Evolutionary conservation across 53 echinoderm and acorn worm genomes (phyloP), one percentile per base, ranked within the genome.

Genomic region (Stichopus horrens): DNA sequence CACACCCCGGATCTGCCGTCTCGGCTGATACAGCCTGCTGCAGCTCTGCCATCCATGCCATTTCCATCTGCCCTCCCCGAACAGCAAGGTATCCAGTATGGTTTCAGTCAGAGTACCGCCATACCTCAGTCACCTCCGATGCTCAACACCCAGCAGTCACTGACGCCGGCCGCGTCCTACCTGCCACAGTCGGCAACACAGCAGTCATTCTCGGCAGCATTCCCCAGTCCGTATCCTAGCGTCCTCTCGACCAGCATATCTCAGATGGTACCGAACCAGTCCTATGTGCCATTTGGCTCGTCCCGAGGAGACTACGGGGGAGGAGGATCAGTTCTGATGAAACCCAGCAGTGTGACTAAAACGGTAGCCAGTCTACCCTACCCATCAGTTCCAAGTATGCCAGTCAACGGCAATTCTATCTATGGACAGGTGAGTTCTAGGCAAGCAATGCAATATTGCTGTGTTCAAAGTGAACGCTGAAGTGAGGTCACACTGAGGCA

Each of bases 351-450:
- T 37, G 91, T 89, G 4, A 90, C 95, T 7, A 95, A 95, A 79
- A 91, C 95, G 19, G 92, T 90, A 37, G 74, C 95, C 14, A 93
- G 90, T 89, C 57, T 91, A 21, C 87, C 91, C 6, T 95, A 86
- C 68, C 91, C 91, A 58, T 89, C 89, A 6, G 90, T 93, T 20
- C 66, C 90, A 21, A 92, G 88, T 77, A 91, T 92, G 87, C 84
- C 91, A 75, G 89, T 94, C 71, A 89, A 86, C 23, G 92, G 80
- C n/a, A 77, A 78, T 20, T 84, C 88, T 11, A 20, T 95, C 23
- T 95, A 90, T 74, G 93, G 93, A 52, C 95, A 92, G 94, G 94
- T 94, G 75, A 86, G 89, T 78, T 52, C 57, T 6, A 88, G 65
- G 2, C 37, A 2, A 37, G 37, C 37, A 37, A 37, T 37, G 37